These are phyloP conservation scores for Rhizoglyphus robini DNA, from an alignment of 1,140 invertebrate genomes.

Conservation along the genomic window DNA sequence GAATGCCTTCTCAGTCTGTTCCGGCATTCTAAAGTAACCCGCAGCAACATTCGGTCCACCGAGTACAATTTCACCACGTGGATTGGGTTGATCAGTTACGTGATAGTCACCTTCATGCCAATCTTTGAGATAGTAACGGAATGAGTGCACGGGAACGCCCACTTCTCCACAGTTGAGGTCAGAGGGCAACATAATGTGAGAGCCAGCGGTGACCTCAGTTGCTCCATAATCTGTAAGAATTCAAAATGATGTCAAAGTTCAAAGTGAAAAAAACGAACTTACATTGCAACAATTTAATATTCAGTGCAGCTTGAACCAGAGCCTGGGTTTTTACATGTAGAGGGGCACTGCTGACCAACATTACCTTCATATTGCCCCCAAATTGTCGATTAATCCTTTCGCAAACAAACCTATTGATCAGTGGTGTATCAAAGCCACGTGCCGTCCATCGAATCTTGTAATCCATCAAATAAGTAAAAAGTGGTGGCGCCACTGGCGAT, in stretches of 20 bases:
- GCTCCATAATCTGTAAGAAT: constrained; percentile 92
- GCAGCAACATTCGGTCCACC: constrained; percentile 38
- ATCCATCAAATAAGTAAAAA: constrained; percentile 20
- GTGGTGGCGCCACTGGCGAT: constrained; percentile 22
- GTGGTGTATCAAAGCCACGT: constrained; percentile 20
- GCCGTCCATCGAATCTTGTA: constrained; percentile 21
- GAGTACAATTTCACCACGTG: constrained; percentile 42
- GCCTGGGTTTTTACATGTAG: constrained; percentile 82
- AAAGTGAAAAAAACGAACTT: no score
- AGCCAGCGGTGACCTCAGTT: constrained; percentile 88
- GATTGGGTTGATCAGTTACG: constrained; percentile 29
- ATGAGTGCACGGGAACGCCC: constrained; percentile 70
- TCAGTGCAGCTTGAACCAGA: constrained; percentile 83
- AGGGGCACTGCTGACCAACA: constrained; percentile 83
- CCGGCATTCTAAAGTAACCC: constrained; percentile 51
- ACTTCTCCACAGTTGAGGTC: constrained; percentile 41
- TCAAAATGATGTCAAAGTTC: not conserved
- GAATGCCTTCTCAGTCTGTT: constrained; percentile 40
- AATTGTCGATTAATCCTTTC: constrained; percentile 51
- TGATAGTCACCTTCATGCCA: constrained; percentile 72
- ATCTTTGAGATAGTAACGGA: constrained; percentile 70
- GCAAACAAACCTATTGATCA: constrained; percentile 21
- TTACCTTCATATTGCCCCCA: constrained; percentile 67
- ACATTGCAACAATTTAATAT: constrained; percentile 75
- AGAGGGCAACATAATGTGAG: constrained; percentile 66